Evolutionary conservation across 2,113 vertebrate genomes (phyloP).

Genomic region (Australoheros scitulus): DNA sequence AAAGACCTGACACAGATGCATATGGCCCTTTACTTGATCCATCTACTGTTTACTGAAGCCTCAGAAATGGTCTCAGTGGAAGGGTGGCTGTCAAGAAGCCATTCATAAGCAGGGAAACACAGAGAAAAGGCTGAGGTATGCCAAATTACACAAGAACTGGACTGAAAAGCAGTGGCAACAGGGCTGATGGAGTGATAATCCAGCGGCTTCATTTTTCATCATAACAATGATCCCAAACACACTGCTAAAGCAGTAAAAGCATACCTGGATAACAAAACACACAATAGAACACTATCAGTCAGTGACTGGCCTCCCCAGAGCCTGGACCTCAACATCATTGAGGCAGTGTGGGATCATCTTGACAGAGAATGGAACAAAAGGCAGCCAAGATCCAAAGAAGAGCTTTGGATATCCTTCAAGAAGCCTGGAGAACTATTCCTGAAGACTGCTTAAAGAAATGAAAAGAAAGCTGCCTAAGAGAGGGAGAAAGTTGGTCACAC

Average conservation of each 20-base stretch:
- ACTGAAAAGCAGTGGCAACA: background rate
- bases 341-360: background rate
- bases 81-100: background rate
- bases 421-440: background rate
- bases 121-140: background rate
- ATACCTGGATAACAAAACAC: background rate
- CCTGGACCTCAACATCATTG: background rate
- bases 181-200: background rate
- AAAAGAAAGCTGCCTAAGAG: background rate
- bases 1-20: background rate
- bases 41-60: background rate
- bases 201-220: background rate
- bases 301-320: background rate
- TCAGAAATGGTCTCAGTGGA: background rate
- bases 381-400: background rate
- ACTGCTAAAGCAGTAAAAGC: background rate
- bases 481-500: background rate
- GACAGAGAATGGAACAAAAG: background rate
- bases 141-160: background rate
- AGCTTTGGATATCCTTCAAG: slow-evolving; percentile 6
- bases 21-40: background rate
- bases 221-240: background rate
- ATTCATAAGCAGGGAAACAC: background rate
- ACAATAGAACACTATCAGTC: background rate
- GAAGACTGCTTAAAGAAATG: background rate